Percentiles rank a stretch among this genome's conserved stretches.
Evolutionary conservation across 2,888 invertebrate genomes (phyloP).

Genomic region (Rambutsinella grinnellia): DNA sequence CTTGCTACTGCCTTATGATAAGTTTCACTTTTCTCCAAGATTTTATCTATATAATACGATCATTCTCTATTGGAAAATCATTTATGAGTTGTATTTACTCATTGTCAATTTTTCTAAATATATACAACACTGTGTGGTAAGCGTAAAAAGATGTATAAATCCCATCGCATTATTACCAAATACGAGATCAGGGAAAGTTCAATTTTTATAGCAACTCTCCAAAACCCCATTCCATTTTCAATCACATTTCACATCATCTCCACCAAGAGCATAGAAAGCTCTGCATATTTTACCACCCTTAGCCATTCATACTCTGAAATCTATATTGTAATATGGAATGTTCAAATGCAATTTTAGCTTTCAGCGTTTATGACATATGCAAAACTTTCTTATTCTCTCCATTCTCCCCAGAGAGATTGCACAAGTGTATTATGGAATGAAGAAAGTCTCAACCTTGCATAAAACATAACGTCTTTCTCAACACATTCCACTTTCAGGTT

Average conservation of each 20-base stretch:
- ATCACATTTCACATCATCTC: background rate
- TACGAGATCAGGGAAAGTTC: background rate
- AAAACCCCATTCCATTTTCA: background rate
- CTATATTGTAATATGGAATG: background rate
- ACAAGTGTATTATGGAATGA: constrained; percentile 4
- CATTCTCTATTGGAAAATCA: background rate
- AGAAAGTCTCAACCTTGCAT: constrained; percentile 31
- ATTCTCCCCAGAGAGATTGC: constrained; percentile 29
- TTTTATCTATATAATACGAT: no score
- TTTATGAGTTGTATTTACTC: background rate
- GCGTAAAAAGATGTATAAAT: background rate
- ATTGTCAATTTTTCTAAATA: background rate
- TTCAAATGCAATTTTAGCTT: constrained; percentile 24
- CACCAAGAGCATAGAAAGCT: no score
- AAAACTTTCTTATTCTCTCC: constrained; percentile 23
- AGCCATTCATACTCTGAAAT: background rate
- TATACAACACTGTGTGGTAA: background rate
- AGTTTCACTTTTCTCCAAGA: no score
- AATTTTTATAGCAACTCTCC: background rate
- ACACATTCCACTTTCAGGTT: background rate
- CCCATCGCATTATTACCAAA: background rate
- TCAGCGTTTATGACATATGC: constrained; percentile 29
- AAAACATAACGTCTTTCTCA: background rate
- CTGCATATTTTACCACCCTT: background rate
- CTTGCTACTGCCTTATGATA: no score